Evolutionary conservation across 2,888 invertebrate genomes (phyloP), one percentile per base, ranked within the genome.

Genomic region (Crematogaster levior): DNA sequence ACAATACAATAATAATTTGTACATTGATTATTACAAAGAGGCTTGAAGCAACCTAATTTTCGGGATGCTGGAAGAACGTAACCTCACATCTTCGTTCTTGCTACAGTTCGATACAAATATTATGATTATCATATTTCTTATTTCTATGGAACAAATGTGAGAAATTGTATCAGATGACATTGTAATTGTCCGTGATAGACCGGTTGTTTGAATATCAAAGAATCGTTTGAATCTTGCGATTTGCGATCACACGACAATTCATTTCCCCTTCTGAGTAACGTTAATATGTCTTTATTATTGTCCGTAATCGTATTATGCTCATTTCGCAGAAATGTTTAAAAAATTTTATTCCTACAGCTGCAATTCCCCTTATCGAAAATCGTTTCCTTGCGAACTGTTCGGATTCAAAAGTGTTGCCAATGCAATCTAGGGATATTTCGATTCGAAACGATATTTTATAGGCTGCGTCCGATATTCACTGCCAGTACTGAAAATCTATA

Each of bases 381-480:
- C 63, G 10, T 46, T 60, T 18, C 15, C 10, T 7, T 7, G 18
- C 30, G 3, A 74, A 48, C 48, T n/a, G 18, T 73, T 73, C 7
- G 27, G 34, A 61, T 87, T 87, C 60, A 82, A 87, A 87, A 85
- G 30, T 81, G 72, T 81, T 77, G n/a, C 87, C 87, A 87, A 87
- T 40, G 10, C 37, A 37, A 37, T n/a, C n/a, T n/a, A n/a, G n/a
- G n/a, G n/a, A n/a, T n/a, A n/a, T n/a, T n/a, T n/a, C n/a, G n/a
- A n/a, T n/a, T n/a, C n/a, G n/a, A n/a, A n/a, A n/a, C n/a, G n/a
- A n/a, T n/a, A n/a, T n/a, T n/a, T n/a, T n/a, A n/a, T n/a, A n/a
- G n/a, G n/a, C n/a, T n/a, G n/a, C n/a, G n/a, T n/a, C n/a, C n/a
- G n/a, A n/a, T n/a, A n/a, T n/a, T n/a, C n/a, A n/a, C n/a, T n/a